These are phyloP conservation scores for Sphecodes monilicornis DNA, from an alignment of 2,888 invertebrate species.

Conservation along the genomic window DNA sequence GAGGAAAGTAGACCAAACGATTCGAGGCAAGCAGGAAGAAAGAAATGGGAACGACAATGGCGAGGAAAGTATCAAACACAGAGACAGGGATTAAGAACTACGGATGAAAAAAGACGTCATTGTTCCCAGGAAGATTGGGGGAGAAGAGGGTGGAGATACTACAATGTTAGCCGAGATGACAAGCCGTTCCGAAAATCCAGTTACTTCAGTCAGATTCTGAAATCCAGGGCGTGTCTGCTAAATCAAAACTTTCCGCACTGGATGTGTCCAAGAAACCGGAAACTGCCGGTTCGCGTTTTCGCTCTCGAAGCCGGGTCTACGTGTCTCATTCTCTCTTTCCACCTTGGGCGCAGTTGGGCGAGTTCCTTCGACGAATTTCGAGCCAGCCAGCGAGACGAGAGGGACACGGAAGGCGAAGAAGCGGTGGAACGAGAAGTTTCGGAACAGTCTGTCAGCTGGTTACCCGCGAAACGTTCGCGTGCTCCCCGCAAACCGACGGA, in stretches of 20 bases:
- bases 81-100: slow-evolving; percentile 27
- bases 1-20: neutral
- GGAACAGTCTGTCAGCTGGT: slow-evolving; percentile 68
- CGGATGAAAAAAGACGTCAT: slow-evolving; percentile 45
- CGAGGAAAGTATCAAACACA: neutral
- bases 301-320: slow-evolving; percentile 10
- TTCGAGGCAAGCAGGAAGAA: neutral
- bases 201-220: slow-evolving; percentile 41
- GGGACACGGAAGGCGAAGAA: slow-evolving; percentile 49
- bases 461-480: slow-evolving; percentile 49
- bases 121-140: slow-evolving; percentile 24
- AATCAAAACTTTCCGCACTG: slow-evolving; percentile 72
- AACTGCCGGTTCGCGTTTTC: slow-evolving; percentile 47
- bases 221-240: slow-evolving; percentile 57
- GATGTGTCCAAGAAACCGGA: slow-evolving; percentile 71
- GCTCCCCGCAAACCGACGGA: slow-evolving; percentile 37
- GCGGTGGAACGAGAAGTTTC: slow-evolving; percentile 49
- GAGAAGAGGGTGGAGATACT: slow-evolving; percentile 10
- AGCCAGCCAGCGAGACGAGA: slow-evolving; percentile 52
- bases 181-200: slow-evolving; percentile 63
- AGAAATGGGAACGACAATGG: neutral
- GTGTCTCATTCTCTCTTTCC: slow-evolving; percentile 20
- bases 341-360: slow-evolving; percentile 37
- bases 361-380: slow-evolving; percentile 62
- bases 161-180: slow-evolving; percentile 53